Conservation (phyloP, 2,888 invertebrate species). For the Thymelicus acteon region DNA sequence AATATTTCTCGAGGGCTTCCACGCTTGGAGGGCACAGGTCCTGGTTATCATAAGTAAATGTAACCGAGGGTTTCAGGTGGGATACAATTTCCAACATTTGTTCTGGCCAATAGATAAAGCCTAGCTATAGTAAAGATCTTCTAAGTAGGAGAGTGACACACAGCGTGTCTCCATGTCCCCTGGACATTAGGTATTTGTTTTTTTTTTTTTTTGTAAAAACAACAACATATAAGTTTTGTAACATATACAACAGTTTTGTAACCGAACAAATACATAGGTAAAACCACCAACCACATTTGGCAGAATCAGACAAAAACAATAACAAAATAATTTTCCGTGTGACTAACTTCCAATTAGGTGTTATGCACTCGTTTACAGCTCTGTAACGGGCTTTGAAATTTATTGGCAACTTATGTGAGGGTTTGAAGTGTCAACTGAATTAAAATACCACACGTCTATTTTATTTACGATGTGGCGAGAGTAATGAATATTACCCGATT, state of each 20-base stretch:
- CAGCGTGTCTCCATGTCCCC: too few species aligned
- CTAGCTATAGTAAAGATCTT: too few species aligned
- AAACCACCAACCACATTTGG: background rate
- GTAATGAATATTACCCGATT: slow-evolving; percentile 19
- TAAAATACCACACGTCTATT: slow-evolving; percentile 35
- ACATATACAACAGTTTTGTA: background rate
- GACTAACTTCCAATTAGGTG: slow-evolving; percentile 43
- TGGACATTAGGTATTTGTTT: too few species aligned
- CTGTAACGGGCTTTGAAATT: slow-evolving; percentile 40
- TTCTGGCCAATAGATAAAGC: too few species aligned
- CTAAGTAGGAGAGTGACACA: too few species aligned
- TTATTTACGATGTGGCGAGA: slow-evolving; percentile 36
- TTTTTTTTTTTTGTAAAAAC: too few species aligned
- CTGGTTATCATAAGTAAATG: too few species aligned
- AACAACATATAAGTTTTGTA: background rate
- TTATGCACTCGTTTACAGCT: slow-evolving; percentile 36
- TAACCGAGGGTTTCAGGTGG: too few species aligned
- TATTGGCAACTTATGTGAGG: slow-evolving; percentile 36
- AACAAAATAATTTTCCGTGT: slow-evolving; percentile 31
- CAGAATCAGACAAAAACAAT: slow-evolving; percentile 13
- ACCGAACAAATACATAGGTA: background rate
- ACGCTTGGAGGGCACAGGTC: too few species aligned
- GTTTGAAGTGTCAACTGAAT: slow-evolving; percentile 37
- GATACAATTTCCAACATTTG: too few species aligned
- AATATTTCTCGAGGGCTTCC: too few species aligned